phyloP scores from a whole-genome alignment of 2,797 vertebrate species.

The Coranthus polyacanthus region DNA sequence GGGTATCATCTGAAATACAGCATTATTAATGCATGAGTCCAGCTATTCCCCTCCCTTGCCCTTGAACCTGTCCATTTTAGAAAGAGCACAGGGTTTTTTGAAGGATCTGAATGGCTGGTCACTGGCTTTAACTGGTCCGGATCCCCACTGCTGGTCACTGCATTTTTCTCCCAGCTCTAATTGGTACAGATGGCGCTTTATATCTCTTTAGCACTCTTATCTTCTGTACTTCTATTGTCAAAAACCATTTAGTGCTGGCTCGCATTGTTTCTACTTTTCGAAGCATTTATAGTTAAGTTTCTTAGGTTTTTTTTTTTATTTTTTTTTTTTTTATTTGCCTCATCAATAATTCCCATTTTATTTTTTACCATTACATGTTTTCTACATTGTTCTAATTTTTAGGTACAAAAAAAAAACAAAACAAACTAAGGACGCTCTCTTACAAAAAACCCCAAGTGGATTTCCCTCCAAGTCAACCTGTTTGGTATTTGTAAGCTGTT shows the following conservation, averaged over 20 bases:
- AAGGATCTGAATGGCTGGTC: slow-evolving; percentile 73
- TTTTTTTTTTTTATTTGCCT: slow-evolving; percentile 65
- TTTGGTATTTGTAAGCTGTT: slow-evolving; percentile 89
- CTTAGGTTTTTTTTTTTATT: slow-evolving; percentile 76
- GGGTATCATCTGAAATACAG: slow-evolving; percentile 86
- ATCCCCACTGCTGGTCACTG: slow-evolving; percentile 89
- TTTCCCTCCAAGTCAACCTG: slow-evolving; percentile 89
- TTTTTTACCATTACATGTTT: slow-evolving; percentile 63
- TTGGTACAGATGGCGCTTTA: slow-evolving; percentile 88
- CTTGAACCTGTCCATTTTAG: slow-evolving; percentile 86
- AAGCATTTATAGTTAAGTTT: slow-evolving; percentile 87
- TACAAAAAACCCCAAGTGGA: slow-evolving; percentile 80
- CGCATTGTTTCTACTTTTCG: slow-evolving; percentile 80
- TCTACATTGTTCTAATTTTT: slow-evolving; percentile 72
- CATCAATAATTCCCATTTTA: slow-evolving; percentile 80
- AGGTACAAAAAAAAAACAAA: slow-evolving; percentile 84
- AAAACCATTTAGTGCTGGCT: slow-evolving; percentile 82
- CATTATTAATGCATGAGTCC: slow-evolving; percentile 90
- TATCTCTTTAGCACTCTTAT: slow-evolving; percentile 50
- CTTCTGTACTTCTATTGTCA: slow-evolving; percentile 52
- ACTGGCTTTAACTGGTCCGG: slow-evolving; percentile 57
- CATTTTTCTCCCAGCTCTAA: slow-evolving; percentile 87
- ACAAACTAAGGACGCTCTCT: slow-evolving; percentile 83
- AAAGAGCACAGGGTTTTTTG: slow-evolving; percentile 67
- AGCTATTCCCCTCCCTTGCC: slow-evolving; percentile 84